phyloP scores from a whole-genome alignment of 2,797 vertebrate species.

The Sylvia borin region DNA sequence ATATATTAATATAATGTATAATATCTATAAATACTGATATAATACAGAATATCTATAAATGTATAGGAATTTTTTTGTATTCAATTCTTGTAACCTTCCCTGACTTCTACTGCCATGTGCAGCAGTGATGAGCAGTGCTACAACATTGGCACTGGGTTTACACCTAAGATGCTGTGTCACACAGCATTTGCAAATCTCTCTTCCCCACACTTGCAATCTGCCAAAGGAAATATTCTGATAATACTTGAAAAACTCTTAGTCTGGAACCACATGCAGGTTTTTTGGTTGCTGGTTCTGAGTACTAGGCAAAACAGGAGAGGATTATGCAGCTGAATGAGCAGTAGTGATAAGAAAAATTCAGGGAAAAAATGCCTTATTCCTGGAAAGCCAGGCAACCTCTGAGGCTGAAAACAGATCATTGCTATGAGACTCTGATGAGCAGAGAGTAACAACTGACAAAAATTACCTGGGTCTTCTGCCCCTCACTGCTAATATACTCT shows the following conservation, averaged over 20 bases:
- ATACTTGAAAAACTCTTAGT: not conserved
- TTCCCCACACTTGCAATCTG: not conserved
- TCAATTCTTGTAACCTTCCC: not conserved
- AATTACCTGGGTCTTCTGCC: not conserved
- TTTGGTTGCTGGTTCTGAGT: not conserved
- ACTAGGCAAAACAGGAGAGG: slow-evolving; percentile 25
- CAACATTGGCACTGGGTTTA: not conserved
- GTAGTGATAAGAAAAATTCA: not conserved
- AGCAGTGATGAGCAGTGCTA: not conserved
- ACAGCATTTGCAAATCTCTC: not conserved
- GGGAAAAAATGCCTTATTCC: not conserved
- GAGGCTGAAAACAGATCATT: not conserved
- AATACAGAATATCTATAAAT: not conserved
- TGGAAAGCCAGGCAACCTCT: not conserved
- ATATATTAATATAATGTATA: not conserved
- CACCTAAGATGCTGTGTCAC: not conserved
- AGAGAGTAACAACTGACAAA: not conserved
- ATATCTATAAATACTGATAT: not conserved
- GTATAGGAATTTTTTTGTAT: not conserved
- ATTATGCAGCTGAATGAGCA: slow-evolving; percentile 35
- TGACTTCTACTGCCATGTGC: accelerated
- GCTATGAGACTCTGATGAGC: not conserved
- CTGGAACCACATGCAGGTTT: not conserved
- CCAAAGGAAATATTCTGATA: not conserved
- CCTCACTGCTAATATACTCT: not conserved